Evolutionary conservation across 2,888 invertebrate genomes (phyloP).

Genomic region (Spodoptera picta): DNA sequence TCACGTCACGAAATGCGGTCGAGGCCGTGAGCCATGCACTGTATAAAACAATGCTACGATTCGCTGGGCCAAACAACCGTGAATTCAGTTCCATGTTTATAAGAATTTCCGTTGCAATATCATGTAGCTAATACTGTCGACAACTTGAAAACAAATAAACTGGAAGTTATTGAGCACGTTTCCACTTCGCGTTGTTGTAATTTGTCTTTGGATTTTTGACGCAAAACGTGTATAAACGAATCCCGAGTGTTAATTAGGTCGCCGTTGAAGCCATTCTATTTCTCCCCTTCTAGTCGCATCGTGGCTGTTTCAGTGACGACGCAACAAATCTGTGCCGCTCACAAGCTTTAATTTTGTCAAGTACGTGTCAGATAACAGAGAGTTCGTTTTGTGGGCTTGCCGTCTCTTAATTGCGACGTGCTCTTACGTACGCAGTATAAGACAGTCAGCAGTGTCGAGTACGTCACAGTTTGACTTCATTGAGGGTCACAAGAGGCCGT

Average conservation of each 20-base stretch:
- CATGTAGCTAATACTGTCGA: conserved; percentile 21
- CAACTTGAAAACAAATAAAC: conserved; percentile 19
- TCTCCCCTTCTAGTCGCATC: conserved; percentile 11
- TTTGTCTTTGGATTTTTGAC: conserved; percentile 19
- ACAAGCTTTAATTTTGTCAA: conserved; percentile 46
- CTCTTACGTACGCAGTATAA: conserved; percentile 27
- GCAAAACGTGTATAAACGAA: conserved; percentile 32
- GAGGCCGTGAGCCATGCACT: conserved; percentile 62
- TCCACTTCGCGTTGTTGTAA: conserved; percentile 7
- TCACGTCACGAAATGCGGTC: conserved; percentile 64
- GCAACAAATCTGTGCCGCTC: conserved; percentile 39
- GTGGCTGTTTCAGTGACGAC: conserved; percentile 15
- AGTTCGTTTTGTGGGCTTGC: conserved; percentile 44
- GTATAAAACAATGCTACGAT: conserved; percentile 61
- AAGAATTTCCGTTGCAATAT: conserved; percentile 24
- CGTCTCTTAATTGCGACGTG: conserved; percentile 54
- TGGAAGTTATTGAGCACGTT: conserved; percentile 7
- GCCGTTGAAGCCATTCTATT: conserved; percentile 19
- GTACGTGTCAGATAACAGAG: conserved; percentile 40
- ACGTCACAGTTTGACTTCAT: conserved; percentile 54
- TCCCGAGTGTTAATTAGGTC: conserved; percentile 27
- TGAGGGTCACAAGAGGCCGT: conserved; percentile 38
- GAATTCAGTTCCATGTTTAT: conserved; percentile 32
- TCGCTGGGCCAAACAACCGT: conserved; percentile 11
- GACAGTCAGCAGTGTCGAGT: conserved; percentile 43